These are phyloP conservation scores for Aegotheles bennettii DNA, from an alignment of 2,113 vertebrate genomes.

Conservation along the genomic window DNA sequence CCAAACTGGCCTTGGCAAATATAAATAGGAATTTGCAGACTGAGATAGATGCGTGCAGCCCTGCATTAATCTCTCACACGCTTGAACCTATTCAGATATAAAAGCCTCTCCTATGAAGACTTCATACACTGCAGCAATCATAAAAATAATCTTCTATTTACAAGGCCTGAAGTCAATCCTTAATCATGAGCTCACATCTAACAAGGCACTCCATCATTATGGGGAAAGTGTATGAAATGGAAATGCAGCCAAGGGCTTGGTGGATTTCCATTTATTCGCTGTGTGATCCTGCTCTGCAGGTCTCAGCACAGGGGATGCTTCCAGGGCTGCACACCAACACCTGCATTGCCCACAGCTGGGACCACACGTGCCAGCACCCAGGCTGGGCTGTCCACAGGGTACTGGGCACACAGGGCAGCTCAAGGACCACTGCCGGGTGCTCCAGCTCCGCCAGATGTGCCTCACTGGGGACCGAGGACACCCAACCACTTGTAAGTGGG, in stretches of 20 bases:
- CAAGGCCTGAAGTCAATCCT: background rate
- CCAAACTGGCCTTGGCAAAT: background rate
- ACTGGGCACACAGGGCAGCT: background rate
- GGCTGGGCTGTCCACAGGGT: background rate
- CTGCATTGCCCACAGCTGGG: background rate
- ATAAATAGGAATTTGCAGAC: background rate
- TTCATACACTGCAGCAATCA: background rate
- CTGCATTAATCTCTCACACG: background rate
- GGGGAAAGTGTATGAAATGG: background rate
- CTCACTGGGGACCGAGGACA: background rate
- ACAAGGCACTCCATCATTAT: background rate
- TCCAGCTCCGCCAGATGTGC: background rate
- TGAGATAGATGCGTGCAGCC: background rate
- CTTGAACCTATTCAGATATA: background rate
- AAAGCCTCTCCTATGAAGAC: conserved; percentile 1
- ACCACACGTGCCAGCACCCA: fast-evolving
- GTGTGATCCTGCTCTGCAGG: background rate
- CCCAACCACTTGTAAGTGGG: too few relatives aligned
- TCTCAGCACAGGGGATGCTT: background rate
- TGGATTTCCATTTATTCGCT: background rate
- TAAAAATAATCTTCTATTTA: background rate
- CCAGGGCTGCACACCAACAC: background rate
- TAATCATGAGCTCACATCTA: background rate
- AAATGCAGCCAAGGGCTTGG: background rate
- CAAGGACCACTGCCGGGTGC: background rate